phyloP scores from a whole-genome alignment of 2,888 invertebrate genomes.

The Ischnus inquisitorius region DNA sequence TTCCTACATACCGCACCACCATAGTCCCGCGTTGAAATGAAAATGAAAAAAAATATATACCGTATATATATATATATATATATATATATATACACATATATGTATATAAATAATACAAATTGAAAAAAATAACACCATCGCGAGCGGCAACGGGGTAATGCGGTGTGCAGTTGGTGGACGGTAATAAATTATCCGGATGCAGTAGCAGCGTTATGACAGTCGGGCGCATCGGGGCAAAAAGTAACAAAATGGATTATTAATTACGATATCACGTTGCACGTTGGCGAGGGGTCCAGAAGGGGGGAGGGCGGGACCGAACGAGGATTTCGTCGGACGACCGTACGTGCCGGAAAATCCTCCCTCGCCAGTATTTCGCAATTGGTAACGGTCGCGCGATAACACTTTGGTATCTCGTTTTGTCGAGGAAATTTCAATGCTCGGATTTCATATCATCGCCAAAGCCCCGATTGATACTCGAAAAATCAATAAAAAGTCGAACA shows the following conservation, averaged over 20 bases:
- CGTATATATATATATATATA: background rate
- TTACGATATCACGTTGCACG: constrained; percentile 75
- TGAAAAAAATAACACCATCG: constrained; percentile 52
- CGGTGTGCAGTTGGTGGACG: constrained; percentile 75
- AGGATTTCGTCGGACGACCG: constrained; percentile 57
- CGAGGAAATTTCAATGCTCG: background rate
- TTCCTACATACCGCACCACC: constrained; percentile 14
- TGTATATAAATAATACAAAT: constrained; percentile 24
- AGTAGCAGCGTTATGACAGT: constrained; percentile 67
- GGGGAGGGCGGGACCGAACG: constrained; percentile 50
- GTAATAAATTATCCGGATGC: constrained; percentile 80
- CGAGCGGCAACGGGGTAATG: constrained; percentile 72
- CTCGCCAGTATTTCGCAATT: constrained; percentile 13
- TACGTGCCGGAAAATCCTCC: constrained; percentile 35
- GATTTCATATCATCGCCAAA: background rate
- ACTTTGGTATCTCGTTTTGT: background rate
- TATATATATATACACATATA: constrained; percentile 16
- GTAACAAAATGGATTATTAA: constrained; percentile 82
- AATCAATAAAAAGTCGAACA: no score
- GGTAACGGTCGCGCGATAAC: background rate
- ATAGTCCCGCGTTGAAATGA: constrained; percentile 24
- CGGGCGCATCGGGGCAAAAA: constrained; percentile 72
- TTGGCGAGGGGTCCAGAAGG: constrained; percentile 8
- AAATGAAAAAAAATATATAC: constrained; percentile 29
- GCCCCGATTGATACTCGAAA: no score